Evolutionary conservation across 1,140 invertebrate species (phyloP).

Genomic region (Agrilus planipennis): DNA sequence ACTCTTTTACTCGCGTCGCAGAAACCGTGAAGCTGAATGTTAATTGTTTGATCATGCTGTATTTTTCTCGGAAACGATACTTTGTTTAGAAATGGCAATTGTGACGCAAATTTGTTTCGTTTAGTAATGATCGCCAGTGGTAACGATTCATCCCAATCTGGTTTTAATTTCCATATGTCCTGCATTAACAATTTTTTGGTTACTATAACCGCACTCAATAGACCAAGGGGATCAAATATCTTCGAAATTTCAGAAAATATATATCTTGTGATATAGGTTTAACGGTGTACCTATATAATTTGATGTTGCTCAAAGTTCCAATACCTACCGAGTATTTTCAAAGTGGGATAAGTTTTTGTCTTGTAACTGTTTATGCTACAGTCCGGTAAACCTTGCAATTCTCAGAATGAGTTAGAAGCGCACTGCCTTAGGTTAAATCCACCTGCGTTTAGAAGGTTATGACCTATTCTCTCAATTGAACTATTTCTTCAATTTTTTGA

Average conservation of each 20-base stretch:
- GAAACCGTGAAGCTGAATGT: neutral
- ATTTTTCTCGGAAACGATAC: too few species aligned
- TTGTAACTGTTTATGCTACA: neutral
- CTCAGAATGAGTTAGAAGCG: neutral
- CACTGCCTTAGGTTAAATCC: slow-evolving; percentile 4
- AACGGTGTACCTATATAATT: neutral
- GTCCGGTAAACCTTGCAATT: neutral
- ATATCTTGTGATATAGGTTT: neutral
- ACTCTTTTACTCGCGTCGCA: neutral
- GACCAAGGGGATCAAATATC: slow-evolving; percentile 10
- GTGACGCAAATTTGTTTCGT: neutral
- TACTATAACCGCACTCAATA: slow-evolving; percentile 5
- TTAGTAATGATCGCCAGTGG: neutral
- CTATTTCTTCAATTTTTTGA: neutral
- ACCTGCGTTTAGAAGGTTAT: neutral
- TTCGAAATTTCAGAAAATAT: slow-evolving; percentile 8
- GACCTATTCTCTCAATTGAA: neutral
- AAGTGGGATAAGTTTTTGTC: neutral
- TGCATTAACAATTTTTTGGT: slow-evolving; percentile 8
- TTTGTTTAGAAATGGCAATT: too few species aligned
- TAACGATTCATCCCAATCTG: slow-evolving; percentile 4
- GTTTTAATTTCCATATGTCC: slow-evolving; percentile 7
- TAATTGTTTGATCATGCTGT: too few species aligned
- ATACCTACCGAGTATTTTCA: neutral
- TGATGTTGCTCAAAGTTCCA: neutral